Conservation (phyloP, 1,140 invertebrate species). For the Andrena cerasifolii region DNA sequence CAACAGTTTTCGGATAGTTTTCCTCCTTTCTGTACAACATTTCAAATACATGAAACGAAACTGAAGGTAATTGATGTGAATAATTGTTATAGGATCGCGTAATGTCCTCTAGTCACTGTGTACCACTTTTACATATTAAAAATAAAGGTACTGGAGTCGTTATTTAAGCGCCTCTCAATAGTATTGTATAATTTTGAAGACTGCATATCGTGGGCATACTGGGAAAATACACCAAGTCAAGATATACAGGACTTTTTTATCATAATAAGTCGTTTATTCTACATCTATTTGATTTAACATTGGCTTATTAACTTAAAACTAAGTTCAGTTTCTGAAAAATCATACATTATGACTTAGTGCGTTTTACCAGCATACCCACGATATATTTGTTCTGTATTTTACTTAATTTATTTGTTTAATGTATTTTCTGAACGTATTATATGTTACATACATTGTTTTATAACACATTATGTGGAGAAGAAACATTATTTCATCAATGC, state of each 20-base stretch:
- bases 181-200: slow-evolving; percentile 4
- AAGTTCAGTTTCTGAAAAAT: too few relatives aligned
- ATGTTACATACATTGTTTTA: slow-evolving; percentile 13
- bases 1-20: slow-evolving; percentile 17
- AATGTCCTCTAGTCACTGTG: slow-evolving; percentile 1
- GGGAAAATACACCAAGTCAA: too few relatives aligned
- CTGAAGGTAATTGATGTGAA: neutral
- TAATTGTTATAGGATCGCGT: neutral
- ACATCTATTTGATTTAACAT: too few relatives aligned
- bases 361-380: too few relatives aligned
- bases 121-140: neutral
- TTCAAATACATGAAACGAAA: neutral
- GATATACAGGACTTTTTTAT: too few relatives aligned
- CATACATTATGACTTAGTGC: too few relatives aligned
- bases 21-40: slow-evolving; percentile 13
- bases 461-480: neutral
- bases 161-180: neutral
- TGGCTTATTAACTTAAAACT: too few relatives aligned
- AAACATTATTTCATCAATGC: neutral
- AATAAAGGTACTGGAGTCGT: neutral
- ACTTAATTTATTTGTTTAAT: slow-evolving; percentile 8
- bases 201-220: too few relatives aligned
- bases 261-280: too few relatives aligned
- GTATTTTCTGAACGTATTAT: slow-evolving; percentile 21
- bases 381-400: slow-evolving; percentile 10